Conservation (phyloP, 2,113 vertebrate species). For the Noturus placidus region DNA sequence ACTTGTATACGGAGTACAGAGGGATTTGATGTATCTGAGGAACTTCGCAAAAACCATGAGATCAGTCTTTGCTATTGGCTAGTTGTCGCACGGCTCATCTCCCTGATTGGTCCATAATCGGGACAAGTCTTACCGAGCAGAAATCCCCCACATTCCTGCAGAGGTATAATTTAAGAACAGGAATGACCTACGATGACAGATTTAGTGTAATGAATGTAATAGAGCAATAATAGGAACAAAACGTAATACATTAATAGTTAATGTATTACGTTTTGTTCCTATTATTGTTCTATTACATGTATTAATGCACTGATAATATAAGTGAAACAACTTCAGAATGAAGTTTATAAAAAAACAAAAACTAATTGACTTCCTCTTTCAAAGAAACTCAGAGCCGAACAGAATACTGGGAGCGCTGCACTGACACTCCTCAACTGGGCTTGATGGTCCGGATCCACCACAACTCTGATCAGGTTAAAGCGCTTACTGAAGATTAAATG, state of each 20-base stretch:
- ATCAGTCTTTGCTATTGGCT: constrained; percentile 60
- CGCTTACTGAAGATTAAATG: background rate
- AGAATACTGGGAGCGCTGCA: background rate
- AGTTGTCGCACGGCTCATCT: background rate
- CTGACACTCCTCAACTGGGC: background rate
- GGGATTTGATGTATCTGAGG: background rate
- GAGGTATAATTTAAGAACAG: background rate
- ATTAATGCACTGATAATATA: background rate
- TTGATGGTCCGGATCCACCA: background rate
- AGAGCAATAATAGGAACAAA: background rate
- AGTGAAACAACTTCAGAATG: background rate
- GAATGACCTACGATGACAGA: background rate
- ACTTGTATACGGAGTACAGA: background rate
- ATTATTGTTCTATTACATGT: too few species aligned
- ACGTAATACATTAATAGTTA: background rate
- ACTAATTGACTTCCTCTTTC: background rate
- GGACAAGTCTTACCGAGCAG: constrained; percentile 64
- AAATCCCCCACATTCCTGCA: background rate
- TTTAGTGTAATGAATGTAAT: background rate
- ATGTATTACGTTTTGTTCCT: too few species aligned
- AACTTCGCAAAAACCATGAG: constrained; percentile 64
- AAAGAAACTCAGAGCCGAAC: background rate
- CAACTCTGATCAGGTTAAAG: background rate
- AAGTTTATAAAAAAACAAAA: background rate
- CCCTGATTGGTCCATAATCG: constrained; percentile 67